Conservation (phyloP, 2,888 invertebrate genomes). For the Synanthedon myopaeformis region DNA sequence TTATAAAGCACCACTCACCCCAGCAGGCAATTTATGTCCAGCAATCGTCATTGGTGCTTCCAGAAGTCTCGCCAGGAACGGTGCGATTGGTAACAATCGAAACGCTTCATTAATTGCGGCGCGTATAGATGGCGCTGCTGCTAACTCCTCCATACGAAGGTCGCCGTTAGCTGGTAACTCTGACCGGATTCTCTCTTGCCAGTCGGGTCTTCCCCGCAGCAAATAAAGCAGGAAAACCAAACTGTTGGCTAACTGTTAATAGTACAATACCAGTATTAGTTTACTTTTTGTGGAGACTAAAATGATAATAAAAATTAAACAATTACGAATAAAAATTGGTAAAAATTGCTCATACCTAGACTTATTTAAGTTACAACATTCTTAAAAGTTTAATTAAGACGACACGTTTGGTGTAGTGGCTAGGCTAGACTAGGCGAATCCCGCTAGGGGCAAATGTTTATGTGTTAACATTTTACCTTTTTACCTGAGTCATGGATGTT, state of each 20-base stretch:
- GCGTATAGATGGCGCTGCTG: slow-evolving; percentile 78
- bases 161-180: slow-evolving; percentile 73
- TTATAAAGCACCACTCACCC: slow-evolving; percentile 57
- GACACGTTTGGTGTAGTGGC: too few species aligned
- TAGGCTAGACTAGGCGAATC: too few species aligned
- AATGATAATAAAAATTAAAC: too few species aligned
- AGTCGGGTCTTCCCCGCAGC: slow-evolving; percentile 75
- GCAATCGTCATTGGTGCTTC: slow-evolving; percentile 78
- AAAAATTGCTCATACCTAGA: too few species aligned
- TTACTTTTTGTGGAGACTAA: too few species aligned
- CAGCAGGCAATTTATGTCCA: slow-evolving; percentile 77
- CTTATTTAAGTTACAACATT: too few species aligned
- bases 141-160: slow-evolving; percentile 69
- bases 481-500: too few species aligned
- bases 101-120: slow-evolving; percentile 85
- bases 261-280: not conserved
- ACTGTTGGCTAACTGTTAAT: slow-evolving; percentile 79
- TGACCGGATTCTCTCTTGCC: slow-evolving; percentile 74
- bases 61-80: slow-evolving; percentile 81
- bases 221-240: slow-evolving; percentile 82
- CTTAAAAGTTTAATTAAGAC: too few species aligned
- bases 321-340: too few species aligned
- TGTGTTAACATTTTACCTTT: too few species aligned
- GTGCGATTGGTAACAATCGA: slow-evolving; percentile 80
- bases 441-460: too few species aligned